These are phyloP conservation scores for Mastomys coucha DNA, from an alignment of 2,113 vertebrate species.

Conservation along the genomic window DNA sequence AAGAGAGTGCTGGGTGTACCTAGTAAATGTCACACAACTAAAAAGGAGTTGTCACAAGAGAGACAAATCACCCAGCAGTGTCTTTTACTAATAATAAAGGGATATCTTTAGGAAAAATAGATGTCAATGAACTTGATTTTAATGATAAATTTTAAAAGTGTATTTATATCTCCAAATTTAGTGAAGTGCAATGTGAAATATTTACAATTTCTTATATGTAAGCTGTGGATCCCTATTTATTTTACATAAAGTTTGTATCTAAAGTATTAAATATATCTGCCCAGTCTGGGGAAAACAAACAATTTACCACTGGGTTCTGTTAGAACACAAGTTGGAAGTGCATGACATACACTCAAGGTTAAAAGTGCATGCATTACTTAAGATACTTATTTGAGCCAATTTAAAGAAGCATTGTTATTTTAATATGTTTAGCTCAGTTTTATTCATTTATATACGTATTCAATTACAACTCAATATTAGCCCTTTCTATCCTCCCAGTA, in stretches of 20 bases:
- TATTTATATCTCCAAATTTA: not conserved
- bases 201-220: not conserved
- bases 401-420: conserved; percentile 35
- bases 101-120: not conserved
- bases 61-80: not conserved
- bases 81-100: no score
- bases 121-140: not conserved
- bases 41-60: not conserved
- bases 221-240: not conserved
- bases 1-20: not conserved
- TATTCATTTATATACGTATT: no score
- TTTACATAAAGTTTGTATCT: not conserved
- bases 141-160: not conserved
- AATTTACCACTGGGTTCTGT: not conserved
- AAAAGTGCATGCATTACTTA: not conserved
- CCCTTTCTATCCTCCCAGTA: no score
- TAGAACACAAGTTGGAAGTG: not conserved
- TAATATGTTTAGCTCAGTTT: not conserved
- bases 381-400: not conserved
- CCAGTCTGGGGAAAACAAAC: conserved; percentile 12
- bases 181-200: not conserved
- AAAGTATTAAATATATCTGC: not conserved
- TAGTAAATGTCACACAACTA: not conserved
- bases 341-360: not conserved
- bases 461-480: no score